Evolutionary conservation across 2,797 vertebrate species (phyloP), one percentile per base, ranked within the genome.

Genomic region (Loriculus beryllinus): DNA sequence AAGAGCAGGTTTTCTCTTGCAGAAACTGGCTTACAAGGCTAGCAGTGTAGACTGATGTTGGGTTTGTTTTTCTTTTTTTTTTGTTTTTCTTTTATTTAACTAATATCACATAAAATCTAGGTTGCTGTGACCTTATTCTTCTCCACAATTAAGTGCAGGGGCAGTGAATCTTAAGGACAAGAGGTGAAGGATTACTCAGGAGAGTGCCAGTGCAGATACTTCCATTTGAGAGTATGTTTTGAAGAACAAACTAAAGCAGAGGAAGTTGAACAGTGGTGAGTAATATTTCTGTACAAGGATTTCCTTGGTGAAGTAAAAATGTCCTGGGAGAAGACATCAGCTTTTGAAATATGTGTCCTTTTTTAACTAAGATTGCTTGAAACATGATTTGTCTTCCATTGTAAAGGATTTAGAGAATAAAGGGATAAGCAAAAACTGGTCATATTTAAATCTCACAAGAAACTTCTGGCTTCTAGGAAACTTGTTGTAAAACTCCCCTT

Each of bases 221-320:
- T 86, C 65, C 19, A 54, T 79, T 60, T 79, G 70, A 65, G 43
- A 43, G 10, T 23, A 23, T 70, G 59, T 83, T 79, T 88, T 92
- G 49, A 92, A 92, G 77, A 90, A 82, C 6, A 86, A n/a, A 74
- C 4, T 40, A 75, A 93, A 91, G 62, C 42, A 93, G 82, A 94
- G 60, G 88, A 94, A 79, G 79, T 63, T 65, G 47, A 76, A 29
- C 68, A 69, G 17, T 63, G 92, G 95, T 97, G 43, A 97, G 94
- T 97, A 90, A n/a, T 69, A 75, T 60, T 90, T 88, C 69, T 83
- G 22, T 75, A 49, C 8, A 93, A 49, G 5, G 35, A 68, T 75
- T 88, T 84, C 14, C 74, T 64, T 82, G 25, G 11, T 86, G 37
- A 72, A 84, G 39, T 51, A 45, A 82, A 87, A 93, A 62, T 68